Conservation (phyloP, 2,113 vertebrate species). For the Bufo bufo region DNA sequence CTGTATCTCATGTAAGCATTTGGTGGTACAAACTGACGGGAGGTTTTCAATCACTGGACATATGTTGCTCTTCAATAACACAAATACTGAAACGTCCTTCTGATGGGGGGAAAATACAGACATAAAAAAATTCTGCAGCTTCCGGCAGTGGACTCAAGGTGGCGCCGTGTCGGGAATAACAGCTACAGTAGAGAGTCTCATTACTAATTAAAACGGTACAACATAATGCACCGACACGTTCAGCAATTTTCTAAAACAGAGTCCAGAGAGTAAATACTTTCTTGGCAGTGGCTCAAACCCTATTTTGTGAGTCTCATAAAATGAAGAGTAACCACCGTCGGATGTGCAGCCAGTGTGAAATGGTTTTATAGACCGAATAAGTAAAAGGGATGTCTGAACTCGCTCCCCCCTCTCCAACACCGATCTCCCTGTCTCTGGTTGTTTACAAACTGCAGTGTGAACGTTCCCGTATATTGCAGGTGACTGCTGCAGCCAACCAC, state of each 20-base stretch:
- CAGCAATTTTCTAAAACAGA: slow-evolving; percentile 20
- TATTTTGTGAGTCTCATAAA: background rate
- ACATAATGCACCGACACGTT: background rate
- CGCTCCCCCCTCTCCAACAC: too few species aligned
- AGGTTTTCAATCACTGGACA: background rate
- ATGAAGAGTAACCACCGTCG: background rate
- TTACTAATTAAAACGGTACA: slow-evolving; percentile 17
- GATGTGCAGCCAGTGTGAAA: background rate
- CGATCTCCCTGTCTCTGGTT: too few species aligned
- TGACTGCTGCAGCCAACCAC: too few species aligned
- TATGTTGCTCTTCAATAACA: background rate
- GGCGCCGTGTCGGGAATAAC: background rate
- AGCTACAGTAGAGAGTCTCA: background rate
- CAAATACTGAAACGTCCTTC: background rate
- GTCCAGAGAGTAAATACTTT: slow-evolving; percentile 4
- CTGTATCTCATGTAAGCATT: too few species aligned
- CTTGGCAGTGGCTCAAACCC: background rate
- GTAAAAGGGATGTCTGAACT: too few species aligned
- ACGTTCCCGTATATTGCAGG: too few species aligned
- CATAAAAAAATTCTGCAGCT: too few species aligned
- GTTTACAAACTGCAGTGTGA: too few species aligned
- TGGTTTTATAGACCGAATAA: too few species aligned
- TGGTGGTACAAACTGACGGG: background rate
- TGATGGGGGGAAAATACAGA: background rate
- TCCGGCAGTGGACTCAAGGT: background rate